Evolutionary conservation across 2,797 vertebrate genomes (phyloP).

Genomic region (Tenualosa thibaudeaui): DNA sequence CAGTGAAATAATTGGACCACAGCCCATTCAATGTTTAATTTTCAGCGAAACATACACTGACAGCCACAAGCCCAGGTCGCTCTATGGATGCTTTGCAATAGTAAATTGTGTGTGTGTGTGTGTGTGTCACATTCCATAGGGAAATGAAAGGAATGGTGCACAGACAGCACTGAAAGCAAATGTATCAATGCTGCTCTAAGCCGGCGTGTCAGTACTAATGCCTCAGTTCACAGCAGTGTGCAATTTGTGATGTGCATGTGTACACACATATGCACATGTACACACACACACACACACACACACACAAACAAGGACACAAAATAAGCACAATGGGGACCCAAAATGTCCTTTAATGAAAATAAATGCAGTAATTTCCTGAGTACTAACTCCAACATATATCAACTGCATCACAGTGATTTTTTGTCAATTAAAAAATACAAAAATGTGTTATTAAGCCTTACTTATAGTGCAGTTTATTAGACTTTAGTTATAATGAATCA

Average conservation of each 20-base stretch:
- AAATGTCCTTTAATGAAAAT: too few species aligned
- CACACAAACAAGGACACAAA: conserved; percentile 7
- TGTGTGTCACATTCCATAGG: conserved; percentile 42
- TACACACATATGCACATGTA: conserved; percentile 10
- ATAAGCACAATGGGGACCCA: not conserved
- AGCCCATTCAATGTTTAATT: conserved; percentile 20
- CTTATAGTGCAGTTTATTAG: too few species aligned
- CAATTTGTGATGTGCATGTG: not conserved
- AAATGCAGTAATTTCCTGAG: too few species aligned
- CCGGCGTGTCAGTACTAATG: conserved; percentile 48
- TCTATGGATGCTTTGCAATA: not conserved
- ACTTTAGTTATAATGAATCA: too few species aligned
- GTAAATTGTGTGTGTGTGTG: not conserved
- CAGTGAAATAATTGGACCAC: conserved; percentile 4
- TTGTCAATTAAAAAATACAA: too few species aligned
- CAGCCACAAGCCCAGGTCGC: not conserved
- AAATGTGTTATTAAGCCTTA: too few species aligned
- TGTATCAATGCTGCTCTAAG: conserved; percentile 57
- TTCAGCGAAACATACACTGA: conserved; percentile 35
- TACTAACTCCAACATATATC: too few species aligned
- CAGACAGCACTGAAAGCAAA: conserved; percentile 40
- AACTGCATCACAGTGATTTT: too few species aligned
- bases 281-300: not conserved
- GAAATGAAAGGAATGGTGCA: conserved; percentile 36
- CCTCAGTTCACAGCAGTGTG: conserved; percentile 50